Percentiles rank a stretch among this genome's conserved stretches.
These are phyloP conservation scores for Oceanodroma leucorhoa DNA, from an alignment of 2,797 vertebrate genomes.

Conservation along the genomic window DNA sequence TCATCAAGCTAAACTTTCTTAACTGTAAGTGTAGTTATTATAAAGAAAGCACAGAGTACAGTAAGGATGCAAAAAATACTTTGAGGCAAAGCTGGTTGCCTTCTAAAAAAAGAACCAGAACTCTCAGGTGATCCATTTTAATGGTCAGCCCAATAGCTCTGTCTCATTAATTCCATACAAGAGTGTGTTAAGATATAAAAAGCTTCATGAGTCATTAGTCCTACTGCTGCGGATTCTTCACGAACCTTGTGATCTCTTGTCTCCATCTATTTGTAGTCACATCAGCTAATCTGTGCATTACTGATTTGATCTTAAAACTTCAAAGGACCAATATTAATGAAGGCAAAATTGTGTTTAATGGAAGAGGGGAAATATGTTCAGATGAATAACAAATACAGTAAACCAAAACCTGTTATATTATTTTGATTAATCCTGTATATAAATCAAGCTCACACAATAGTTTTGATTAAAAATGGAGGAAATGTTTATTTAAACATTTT, in stretches of 20 bases:
- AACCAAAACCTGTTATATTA: not conserved
- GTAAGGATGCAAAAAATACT: not conserved
- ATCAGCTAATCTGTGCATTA: not conserved
- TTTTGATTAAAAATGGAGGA: not conserved
- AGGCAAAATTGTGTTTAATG: not conserved
- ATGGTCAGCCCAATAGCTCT: not conserved
- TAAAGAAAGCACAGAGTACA: not conserved
- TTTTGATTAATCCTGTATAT: not conserved
- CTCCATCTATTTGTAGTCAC: not conserved
- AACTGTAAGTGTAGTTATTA: not conserved
- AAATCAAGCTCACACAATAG: not conserved
- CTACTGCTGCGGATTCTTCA: not conserved
- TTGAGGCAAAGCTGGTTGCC: not conserved
- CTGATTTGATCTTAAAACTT: not conserved
- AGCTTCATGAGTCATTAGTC: not conserved
- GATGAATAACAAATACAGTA: not conserved
- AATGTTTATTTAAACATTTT: not conserved
- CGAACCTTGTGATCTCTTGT: not conserved
- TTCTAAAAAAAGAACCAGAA: not conserved
- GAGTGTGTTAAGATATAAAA: not conserved
- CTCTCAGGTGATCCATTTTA: not conserved
- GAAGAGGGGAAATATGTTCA: rapidly evolving
- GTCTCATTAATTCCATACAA: not conserved
- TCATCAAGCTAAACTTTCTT: not conserved
- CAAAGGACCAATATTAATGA: not conserved